These are phyloP conservation scores for Alsophila aescularia DNA, from an alignment of 2,888 invertebrate genomes.

Conservation along the genomic window DNA sequence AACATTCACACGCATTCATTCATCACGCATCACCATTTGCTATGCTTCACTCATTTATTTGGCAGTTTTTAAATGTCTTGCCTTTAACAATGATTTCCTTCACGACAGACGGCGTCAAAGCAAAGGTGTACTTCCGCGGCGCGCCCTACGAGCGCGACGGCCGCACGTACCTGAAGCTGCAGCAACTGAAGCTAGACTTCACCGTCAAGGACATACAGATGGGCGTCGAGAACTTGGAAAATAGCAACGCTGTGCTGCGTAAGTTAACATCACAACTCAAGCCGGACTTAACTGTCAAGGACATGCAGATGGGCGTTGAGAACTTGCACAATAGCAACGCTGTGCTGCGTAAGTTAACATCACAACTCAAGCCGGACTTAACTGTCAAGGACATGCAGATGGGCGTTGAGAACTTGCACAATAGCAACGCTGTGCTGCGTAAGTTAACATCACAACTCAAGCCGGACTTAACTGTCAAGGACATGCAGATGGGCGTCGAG, in stretches of 20 bases:
- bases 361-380: conserved; percentile 94
- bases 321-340: conserved; percentile 92
- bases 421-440: conserved; percentile 92
- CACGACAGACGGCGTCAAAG: conserved; percentile 92
- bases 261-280: conserved; percentile 92
- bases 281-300: conserved; percentile 93
- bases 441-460: conserved; percentile 92
- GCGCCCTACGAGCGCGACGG: conserved; percentile 86
- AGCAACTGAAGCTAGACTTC: conserved; percentile 93
- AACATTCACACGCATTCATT: too few relatives aligned
- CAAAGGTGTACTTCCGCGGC: conserved; percentile 92
- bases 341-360: conserved; percentile 92
- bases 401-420: conserved; percentile 94
- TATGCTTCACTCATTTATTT: too few relatives aligned
- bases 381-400: conserved; percentile 92
- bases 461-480: conserved; percentile 93
- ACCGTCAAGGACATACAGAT: conserved; percentile 92
- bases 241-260: conserved; percentile 92
- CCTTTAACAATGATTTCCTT: background rate
- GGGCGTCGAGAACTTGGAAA: conserved; percentile 94
- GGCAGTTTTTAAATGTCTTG: too few relatives aligned
- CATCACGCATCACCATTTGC: too few relatives aligned
- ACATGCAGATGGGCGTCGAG: conserved; percentile 93
- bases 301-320: conserved; percentile 93
- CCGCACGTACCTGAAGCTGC: conserved; percentile 87